These are phyloP conservation scores for Micrastur ruficollis DNA, from an alignment of 2,797 vertebrate genomes.

Conservation along the genomic window DNA sequence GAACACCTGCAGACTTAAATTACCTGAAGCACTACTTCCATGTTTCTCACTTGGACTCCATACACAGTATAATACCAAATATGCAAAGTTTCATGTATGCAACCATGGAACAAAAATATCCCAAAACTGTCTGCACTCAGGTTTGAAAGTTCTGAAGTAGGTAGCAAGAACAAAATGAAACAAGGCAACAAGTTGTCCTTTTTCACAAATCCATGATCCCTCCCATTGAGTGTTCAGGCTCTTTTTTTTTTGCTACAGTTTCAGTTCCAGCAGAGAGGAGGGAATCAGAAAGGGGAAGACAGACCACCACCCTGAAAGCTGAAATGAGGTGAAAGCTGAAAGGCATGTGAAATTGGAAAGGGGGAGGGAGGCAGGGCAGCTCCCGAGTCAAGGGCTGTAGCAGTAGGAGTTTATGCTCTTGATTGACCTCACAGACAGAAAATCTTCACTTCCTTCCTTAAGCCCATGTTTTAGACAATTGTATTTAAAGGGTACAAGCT, in stretches of 20 bases:
- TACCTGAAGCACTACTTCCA: not conserved
- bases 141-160: not conserved
- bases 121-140: not conserved
- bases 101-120: not conserved
- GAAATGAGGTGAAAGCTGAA: not conserved
- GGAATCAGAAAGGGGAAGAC: not conserved
- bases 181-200: not conserved
- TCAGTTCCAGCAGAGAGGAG: not conserved
- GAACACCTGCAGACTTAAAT: not conserved
- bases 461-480: not conserved
- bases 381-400: not conserved
- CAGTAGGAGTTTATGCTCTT: not conserved
- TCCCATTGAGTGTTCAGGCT: not conserved
- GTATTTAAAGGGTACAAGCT: not conserved
- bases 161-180: not conserved
- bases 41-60: not conserved
- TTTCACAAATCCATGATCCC: not conserved
- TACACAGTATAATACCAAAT: not conserved
- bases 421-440: not conserved
- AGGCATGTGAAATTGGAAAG: not conserved
- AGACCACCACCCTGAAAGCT: not conserved
- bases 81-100: not conserved
- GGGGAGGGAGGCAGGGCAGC: not conserved
- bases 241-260: not conserved
- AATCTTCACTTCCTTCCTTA: not conserved